Evolutionary conservation across 2,888 invertebrate genomes (phyloP).

Genomic region (Cheiracanthium punctorium): DNA sequence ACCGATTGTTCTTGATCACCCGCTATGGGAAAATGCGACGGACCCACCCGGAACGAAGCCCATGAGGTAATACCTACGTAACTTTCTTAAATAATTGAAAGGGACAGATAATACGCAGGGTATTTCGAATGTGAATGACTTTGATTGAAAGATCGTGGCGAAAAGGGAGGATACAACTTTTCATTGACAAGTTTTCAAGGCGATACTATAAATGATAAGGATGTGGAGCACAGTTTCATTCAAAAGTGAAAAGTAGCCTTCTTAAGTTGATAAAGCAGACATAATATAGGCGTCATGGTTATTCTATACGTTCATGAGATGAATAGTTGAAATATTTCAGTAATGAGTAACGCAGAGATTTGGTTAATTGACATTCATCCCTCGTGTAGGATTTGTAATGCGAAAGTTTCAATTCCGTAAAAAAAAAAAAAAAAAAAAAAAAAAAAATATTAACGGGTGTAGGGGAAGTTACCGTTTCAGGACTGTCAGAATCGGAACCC

Average conservation of each 20-base stretch:
- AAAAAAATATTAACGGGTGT: too few species aligned
- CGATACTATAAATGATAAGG: neutral
- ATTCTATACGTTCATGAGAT: too few species aligned
- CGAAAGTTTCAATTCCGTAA: too few species aligned
- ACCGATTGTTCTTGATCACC: neutral
- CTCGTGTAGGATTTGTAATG: too few species aligned
- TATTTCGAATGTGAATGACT: neutral
- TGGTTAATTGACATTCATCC: too few species aligned
- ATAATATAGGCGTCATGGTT: too few species aligned
- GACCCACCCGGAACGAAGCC: neutral
- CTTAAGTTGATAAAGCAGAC: too few species aligned
- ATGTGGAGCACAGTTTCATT: neutral
- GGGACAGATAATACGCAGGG: neutral
- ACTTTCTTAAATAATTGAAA: neutral
- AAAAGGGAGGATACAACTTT: neutral
- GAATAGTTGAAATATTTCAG: too few species aligned
- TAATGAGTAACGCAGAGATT: too few species aligned
- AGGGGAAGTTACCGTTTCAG: too few species aligned
- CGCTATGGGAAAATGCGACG: neutral
- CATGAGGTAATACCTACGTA: neutral
- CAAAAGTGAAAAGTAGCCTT: neutral
- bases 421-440: too few species aligned
- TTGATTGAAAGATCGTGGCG: slow-evolving; percentile 11
- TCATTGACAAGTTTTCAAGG: neutral
- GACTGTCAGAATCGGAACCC: too few species aligned